Percentiles rank a stretch among this genome's conserved stretches.
These are phyloP conservation scores for Epistrophe grossulariae DNA, from an alignment of 2,888 invertebrate species.

Conservation along the genomic window DNA sequence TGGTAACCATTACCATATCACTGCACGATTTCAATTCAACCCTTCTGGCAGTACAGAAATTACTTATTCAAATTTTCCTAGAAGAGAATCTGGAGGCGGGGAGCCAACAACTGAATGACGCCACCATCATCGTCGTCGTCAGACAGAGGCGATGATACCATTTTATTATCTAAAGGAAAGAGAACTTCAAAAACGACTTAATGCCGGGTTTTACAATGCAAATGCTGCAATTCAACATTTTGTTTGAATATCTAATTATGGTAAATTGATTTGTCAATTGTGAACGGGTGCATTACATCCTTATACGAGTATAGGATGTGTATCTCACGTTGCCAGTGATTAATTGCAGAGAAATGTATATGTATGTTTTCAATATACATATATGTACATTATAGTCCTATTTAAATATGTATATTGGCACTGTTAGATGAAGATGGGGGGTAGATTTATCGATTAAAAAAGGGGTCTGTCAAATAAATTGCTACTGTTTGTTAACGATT, in stretches of 20 bases:
- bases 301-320: slow-evolving; percentile 32
- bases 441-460: slow-evolving; percentile 47
- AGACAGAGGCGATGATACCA: slow-evolving; percentile 36
- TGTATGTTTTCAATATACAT: background rate
- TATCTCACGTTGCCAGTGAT: slow-evolving; percentile 58
- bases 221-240: slow-evolving; percentile 73
- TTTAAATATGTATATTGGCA: background rate
- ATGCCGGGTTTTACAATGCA: slow-evolving; percentile 71
- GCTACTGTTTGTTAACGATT: slow-evolving; percentile 26
- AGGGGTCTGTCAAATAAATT: slow-evolving; percentile 30
- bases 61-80: slow-evolving; percentile 71
- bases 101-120: slow-evolving; percentile 21
- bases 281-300: slow-evolving; percentile 62
- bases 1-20: slow-evolving; percentile 61
- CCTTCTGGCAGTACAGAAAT: slow-evolving; percentile 59
- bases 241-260: slow-evolving; percentile 76
- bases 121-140: slow-evolving; percentile 7
- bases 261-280: slow-evolving; percentile 76
- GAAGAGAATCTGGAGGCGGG: background rate
- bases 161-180: background rate
- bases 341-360: slow-evolving; percentile 40
- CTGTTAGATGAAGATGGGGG: background rate
- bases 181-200: slow-evolving; percentile 62
- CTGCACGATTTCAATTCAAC: slow-evolving; percentile 43
- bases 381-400: background rate